Conservation (phyloP, 2,888 invertebrate genomes). For the Hirtodrosophila histrioides region DNA sequence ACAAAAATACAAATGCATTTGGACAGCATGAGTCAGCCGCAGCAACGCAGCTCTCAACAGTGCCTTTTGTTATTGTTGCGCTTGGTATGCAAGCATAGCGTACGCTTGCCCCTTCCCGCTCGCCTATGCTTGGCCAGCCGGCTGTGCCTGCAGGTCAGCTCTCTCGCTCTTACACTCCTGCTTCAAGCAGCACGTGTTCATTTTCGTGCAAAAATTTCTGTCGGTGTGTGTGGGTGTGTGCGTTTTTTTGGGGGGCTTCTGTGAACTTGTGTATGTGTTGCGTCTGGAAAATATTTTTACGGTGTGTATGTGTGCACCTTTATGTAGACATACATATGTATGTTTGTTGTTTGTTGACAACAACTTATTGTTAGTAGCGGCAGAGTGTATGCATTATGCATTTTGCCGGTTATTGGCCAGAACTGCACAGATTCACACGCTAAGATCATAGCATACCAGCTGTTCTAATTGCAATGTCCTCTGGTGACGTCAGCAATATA, state of each 20-base stretch:
- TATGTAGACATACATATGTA: slow-evolving; percentile 1
- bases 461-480: neutral
- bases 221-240: slow-evolving; percentile 23
- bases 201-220: slow-evolving; percentile 74
- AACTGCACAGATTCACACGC: neutral
- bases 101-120: slow-evolving; percentile 20
- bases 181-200: slow-evolving; percentile 71
- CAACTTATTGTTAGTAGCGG: slow-evolving; percentile 59
- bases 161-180: slow-evolving; percentile 42
- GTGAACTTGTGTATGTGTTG: slow-evolving; percentile 30
- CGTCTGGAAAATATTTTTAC: slow-evolving; percentile 36
- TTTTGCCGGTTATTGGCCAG: slow-evolving; percentile 41
- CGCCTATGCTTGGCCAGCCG: slow-evolving; percentile 36
- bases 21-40: slow-evolving; percentile 54
- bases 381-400: slow-evolving; percentile 23
- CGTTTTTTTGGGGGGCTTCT: slow-evolving; percentile 11
- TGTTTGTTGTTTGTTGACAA: slow-evolving; percentile 62
- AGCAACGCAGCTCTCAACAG: slow-evolving; percentile 33
- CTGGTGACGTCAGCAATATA: slow-evolving; percentile 10
- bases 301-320: neutral
- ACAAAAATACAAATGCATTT: slow-evolving; percentile 32
- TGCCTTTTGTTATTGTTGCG: slow-evolving; percentile 64
- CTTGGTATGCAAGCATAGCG: slow-evolving; percentile 61
- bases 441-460: slow-evolving; percentile 12
- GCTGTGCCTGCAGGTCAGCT: slow-evolving; percentile 54